Evolutionary conservation across 2,797 vertebrate genomes (phyloP), one percentile per base, ranked within the genome.

Genomic region (Melanotaenia trifasciata): DNA sequence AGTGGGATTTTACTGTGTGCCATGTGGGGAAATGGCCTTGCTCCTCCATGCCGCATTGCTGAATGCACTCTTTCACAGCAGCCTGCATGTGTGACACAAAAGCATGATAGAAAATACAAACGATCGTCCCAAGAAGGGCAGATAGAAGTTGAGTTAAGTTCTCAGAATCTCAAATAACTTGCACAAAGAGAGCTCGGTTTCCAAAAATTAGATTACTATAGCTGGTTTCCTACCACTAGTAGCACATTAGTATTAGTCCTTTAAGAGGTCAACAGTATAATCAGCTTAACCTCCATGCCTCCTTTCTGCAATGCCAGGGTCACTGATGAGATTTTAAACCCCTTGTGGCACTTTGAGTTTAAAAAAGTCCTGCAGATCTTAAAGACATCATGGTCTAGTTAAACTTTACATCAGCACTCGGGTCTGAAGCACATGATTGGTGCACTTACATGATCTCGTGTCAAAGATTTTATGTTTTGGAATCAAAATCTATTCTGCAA

Each of bases 1-100:
- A 58, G 24, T 53, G 28, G 35, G 47, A 40, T 33, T 62, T 28
- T 40, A n/a, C 28, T 79, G 32, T 59, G 58, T 77, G 84, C 92
- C 92, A 92, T 88, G 85, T 87, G 92, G 91, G 78, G 71, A 43
- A 65, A 51, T 18, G 43, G 71, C 68, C 72, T 73, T 51, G 20
- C 57, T 87, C 72, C 66, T 70, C 50, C 38, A 32, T 79, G 65
- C 79, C 60, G 79, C 78, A 70, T 30, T 67, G 45, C 35, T 93
- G 90, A 94, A 94, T 93, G 79, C 78, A 38, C 64, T 85, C 90
- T 91, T 94, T 93, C 85, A 91, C 67, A 81, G 70, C 32, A 54
- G 79, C 24, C 62, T 32, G 57, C 61, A 20, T 58, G 64, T 79
- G 76, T 94, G 90, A 94, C 81, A 77, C 90, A 93, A 64, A 76